Evolutionary conservation across 2,888 invertebrate genomes (phyloP), one percentile per base, ranked within the genome.

Genomic region (Abscondita cerata): DNA sequence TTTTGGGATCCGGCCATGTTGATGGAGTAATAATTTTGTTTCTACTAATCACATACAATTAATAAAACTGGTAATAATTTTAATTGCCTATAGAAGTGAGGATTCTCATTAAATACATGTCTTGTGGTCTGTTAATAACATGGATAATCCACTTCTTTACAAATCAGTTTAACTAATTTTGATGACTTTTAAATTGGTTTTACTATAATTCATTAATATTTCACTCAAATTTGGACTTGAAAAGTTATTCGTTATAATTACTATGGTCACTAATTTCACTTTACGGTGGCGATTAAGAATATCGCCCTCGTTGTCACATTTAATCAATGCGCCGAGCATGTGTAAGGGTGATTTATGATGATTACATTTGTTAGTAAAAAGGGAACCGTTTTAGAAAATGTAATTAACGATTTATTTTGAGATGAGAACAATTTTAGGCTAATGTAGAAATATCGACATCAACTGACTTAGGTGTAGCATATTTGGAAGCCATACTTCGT

Each of bases 291-390:
- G 16, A 36, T 56, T 50, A 56, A 50, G 50, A 56, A 56, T 56
- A 56, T 38, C 50, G 31, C 56, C 56, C 50, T 36, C 11, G 15
- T 19, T 20, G 46, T 48, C 47, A 48, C 53, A 38, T 56, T 48
- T 54, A 50, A 31, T 54, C 33, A 54, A 47, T 19, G 54, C 15
- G 41, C 41, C 0, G 11, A 53, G 18, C 53, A 54, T 36, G 46
- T 19, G 54, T 13, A 46, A 19, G 13, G 9, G 46, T 47, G 46
- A 47, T 47, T 54, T 46, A 54, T 54, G 16, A 12, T 20, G 4
- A 47, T 47, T 47, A 25, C 40, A 15, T 6, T 40, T 15, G 40
- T 40, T 13, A 40, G 6, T 40, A 40, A 15, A 40, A 12, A 40
- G 2, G 25, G 25, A 25, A 25, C 2, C 15, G 13, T 40, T 40